Evolutionary conservation across 1,140 invertebrate genomes (phyloP).

Genomic region (Drosophila kepulauana): DNA sequence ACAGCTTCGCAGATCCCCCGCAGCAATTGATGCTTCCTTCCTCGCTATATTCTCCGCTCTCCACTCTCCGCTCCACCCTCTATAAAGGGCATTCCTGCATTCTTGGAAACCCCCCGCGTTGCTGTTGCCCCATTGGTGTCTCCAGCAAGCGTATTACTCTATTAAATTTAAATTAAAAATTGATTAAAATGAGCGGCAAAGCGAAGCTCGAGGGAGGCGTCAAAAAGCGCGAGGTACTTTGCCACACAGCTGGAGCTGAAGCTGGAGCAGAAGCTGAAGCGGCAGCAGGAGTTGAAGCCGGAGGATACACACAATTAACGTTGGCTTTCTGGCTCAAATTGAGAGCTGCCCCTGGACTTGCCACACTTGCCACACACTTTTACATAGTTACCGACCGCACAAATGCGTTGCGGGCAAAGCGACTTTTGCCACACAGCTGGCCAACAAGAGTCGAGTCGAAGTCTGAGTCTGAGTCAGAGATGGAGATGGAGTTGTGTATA

Average conservation of each 20-base stretch:
- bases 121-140: not conserved
- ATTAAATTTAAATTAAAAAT: conserved; percentile 84
- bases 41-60: not conserved
- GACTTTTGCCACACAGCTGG: conserved; percentile 43
- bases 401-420: conserved; percentile 75
- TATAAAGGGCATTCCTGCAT: not conserved
- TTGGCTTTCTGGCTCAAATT: conserved; percentile 61
- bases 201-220: conserved; percentile 2
- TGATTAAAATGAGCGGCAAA: conserved; percentile 75
- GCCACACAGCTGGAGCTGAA: conserved; percentile 38
- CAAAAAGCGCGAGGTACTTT: conserved; percentile 28
- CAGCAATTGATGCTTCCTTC: conserved; percentile 1
- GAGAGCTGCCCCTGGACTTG: conserved; percentile 5
- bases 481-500: conserved; percentile 10
- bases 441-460: not conserved
- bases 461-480: no score
- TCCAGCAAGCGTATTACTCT: conserved; percentile 72
- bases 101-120: not conserved
- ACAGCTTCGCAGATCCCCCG: not conserved
- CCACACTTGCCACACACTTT: conserved; percentile 31
- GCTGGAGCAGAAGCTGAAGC: conserved; percentile 25
- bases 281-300: conserved; percentile 49
- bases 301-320: conserved; percentile 82
- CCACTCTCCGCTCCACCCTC: not conserved
- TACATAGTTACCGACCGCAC: conserved; percentile 53